These are phyloP conservation scores for Bufotes viridis DNA, from an alignment of 2,797 vertebrate genomes.

Conservation along the genomic window DNA sequence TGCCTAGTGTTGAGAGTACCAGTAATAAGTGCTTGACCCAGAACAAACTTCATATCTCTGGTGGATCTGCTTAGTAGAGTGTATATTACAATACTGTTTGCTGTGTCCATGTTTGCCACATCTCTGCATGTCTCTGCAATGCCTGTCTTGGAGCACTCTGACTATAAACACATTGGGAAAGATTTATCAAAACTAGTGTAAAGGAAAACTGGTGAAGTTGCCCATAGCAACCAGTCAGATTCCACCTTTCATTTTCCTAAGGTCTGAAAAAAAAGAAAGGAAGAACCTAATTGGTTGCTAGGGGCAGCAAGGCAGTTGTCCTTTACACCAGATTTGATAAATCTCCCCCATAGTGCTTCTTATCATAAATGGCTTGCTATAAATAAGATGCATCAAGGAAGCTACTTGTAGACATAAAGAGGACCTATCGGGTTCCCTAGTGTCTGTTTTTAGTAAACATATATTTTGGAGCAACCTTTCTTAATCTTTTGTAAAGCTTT, in stretches of 20 bases:
- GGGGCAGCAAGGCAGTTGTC: no score
- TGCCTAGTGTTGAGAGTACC: not conserved
- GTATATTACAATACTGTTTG: not conserved
- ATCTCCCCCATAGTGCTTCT: no score
- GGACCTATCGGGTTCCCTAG: no score
- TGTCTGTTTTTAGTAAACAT: not conserved
- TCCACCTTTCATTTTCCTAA: no score
- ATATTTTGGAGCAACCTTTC: not conserved
- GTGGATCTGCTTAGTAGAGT: not conserved
- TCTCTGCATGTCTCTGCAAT: not conserved
- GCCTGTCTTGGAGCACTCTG: not conserved
- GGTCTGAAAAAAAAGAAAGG: no score
- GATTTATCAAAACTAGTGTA: no score
- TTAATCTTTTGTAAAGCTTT: no score
- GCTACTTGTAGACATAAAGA: not conserved
- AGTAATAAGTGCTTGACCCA: not conserved
- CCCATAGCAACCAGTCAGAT: no score
- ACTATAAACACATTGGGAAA: not conserved
- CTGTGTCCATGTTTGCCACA: not conserved
- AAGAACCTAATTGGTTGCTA: no score
- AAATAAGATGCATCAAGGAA: not conserved
- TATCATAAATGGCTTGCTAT: not conserved
- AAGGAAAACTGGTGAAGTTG: no score
- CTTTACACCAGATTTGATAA: no score
- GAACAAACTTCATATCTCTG: not conserved